Conservation (phyloP, 2,113 vertebrate genomes). For the Microtus richardsoni region DNA sequence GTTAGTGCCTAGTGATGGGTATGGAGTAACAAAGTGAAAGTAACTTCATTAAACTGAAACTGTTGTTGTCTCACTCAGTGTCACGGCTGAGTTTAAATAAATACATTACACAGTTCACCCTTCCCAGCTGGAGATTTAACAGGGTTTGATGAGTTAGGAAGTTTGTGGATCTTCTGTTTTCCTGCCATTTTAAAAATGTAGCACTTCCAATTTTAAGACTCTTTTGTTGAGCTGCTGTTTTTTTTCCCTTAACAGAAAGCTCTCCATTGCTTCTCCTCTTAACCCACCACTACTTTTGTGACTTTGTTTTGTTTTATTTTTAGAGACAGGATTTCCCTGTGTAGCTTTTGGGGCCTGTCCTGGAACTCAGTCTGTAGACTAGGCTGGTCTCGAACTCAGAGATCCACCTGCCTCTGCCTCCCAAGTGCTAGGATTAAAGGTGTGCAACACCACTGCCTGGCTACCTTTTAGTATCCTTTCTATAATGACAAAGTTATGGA, state of each 20-base stretch:
- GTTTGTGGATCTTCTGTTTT: neutral
- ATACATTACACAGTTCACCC: neutral
- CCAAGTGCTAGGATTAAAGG: too few relatives aligned
- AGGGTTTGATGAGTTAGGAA: neutral
- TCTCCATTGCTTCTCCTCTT: neutral
- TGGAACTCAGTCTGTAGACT: too few relatives aligned
- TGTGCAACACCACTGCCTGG: too few relatives aligned
- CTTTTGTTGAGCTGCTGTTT: neutral
- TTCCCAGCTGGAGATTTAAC: neutral
- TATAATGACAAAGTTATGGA: neutral
- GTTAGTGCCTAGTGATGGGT: neutral
- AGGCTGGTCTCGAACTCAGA: too few relatives aligned
- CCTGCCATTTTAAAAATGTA: slow-evolving; percentile 9
- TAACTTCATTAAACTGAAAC: neutral
- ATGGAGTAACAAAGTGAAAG: neutral
- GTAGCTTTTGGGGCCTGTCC: too few relatives aligned
- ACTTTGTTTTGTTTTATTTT: too few relatives aligned
- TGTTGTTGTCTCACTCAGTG: neutral
- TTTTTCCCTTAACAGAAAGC: neutral
- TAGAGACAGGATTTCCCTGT: too few relatives aligned
- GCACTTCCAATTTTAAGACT: neutral
- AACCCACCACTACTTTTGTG: neutral
- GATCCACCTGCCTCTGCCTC: too few relatives aligned
- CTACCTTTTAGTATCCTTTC: neutral
- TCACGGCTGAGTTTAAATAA: neutral